Percentiles rank a stretch among this genome's conserved stretches.
Conservation (phyloP, 2,113 vertebrate species). For the Cochlearius cochlearius region DNA sequence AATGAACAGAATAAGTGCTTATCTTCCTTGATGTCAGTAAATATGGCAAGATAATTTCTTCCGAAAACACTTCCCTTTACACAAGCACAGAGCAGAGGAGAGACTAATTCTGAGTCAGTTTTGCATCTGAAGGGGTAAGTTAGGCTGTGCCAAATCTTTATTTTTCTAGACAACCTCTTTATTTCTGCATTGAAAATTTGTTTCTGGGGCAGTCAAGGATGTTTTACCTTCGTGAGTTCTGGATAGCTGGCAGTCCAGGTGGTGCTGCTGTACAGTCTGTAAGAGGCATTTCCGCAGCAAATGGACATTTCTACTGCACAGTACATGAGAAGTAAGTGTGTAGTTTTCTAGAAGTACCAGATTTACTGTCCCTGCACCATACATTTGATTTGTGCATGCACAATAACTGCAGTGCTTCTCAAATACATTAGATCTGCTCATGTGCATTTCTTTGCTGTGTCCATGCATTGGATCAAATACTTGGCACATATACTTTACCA, state of each 20-base stretch:
- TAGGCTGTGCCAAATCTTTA: background rate
- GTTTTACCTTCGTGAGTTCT: background rate
- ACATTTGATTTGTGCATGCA: background rate
- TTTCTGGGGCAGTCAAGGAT: background rate
- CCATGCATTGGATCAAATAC: background rate
- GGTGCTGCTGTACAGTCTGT: background rate
- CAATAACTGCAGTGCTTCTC: background rate
- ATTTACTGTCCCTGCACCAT: background rate
- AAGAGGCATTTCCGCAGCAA: background rate
- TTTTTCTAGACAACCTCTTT: background rate
- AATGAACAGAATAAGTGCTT: background rate
- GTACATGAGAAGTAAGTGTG: background rate
- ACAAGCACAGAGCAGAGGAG: background rate
- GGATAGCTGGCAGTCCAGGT: background rate
- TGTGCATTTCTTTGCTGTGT: background rate
- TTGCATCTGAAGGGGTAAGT: background rate
- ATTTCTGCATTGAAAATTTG: background rate
- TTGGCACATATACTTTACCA: background rate
- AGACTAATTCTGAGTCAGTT: background rate
- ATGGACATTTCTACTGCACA: background rate
- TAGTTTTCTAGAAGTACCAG: background rate
- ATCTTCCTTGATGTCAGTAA: background rate
- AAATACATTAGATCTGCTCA: background rate
- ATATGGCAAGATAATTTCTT: background rate
- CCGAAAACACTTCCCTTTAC: background rate